These are phyloP conservation scores for Gryllus bimaculatus DNA, from an alignment of 1,140 invertebrate genomes.

Conservation along the genomic window DNA sequence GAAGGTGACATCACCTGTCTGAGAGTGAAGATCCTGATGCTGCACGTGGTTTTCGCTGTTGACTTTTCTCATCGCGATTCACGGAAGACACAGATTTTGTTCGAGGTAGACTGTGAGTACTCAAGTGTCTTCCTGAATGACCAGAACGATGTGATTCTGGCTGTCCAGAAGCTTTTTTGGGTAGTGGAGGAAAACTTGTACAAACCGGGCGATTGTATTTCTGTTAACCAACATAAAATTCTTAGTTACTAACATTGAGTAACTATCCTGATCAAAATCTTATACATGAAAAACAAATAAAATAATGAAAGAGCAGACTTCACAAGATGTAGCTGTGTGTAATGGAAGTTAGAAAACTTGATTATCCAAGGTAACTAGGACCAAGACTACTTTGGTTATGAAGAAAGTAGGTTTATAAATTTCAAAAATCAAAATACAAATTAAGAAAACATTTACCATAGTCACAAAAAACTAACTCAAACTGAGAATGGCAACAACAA, in stretches of 20 bases:
- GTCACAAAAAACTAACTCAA: too few species aligned
- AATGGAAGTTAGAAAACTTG: neutral
- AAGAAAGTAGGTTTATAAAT: too few species aligned
- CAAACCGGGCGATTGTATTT: neutral
- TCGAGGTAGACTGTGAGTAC: neutral
- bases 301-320: neutral
- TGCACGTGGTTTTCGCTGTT: neutral
- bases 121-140: neutral
- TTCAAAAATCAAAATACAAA: too few species aligned
- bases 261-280: too few species aligned
- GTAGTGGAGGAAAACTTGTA: neutral
- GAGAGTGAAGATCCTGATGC: conserved; percentile 24
- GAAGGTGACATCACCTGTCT: conserved; percentile 24
- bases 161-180: neutral
- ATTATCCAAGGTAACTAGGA: too few species aligned
- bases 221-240: neutral
- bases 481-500: too few species aligned
- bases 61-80: neutral
- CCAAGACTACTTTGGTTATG: too few species aligned
- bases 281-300: neutral
- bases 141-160: neutral
- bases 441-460: too few species aligned
- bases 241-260: too few species aligned
- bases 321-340: neutral
- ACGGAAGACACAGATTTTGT: neutral